Base-by-base conservation (phyloP, 1,140 invertebrate genomes). In the Conus betulinus region DNA sequence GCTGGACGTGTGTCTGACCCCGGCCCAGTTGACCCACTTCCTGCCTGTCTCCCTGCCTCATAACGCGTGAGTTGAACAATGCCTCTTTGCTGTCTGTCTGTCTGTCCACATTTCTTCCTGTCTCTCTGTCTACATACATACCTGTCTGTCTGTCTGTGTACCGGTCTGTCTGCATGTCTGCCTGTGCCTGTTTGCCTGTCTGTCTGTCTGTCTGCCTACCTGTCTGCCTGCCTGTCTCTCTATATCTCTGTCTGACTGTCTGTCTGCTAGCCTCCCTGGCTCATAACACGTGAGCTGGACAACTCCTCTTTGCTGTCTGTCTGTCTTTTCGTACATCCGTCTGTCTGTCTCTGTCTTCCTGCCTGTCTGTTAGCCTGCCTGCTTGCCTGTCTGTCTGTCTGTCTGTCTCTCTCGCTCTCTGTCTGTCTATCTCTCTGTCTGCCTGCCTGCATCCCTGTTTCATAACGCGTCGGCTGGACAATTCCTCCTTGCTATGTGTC, bases 1-100 rank as follows among this genome's bases (percentile, higher is more conserved):
- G 63, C 27, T 85, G 67, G 84, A 85, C 84, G 52, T 57, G 63
- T 85, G 84, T 51, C 63, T 85, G 25, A 85, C 84, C 11, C 25
- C 60, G 3, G 39, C 51, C 5, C 84, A 85, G 84, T 13, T 74
- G 27, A 23, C 20, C 4, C 84, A 85, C 39, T 74, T 85, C 39
- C 17, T 74, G 17, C 39, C 67, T 71, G 11, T 71, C 67, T 71
- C 67, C 20, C 67, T 71, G 17, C 20, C 67, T 71, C 67, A 71
- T 23, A 85, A 67, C 17, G 7, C 27, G 84, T 85, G 11, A 85
- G 84, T 85, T 39, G 39, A 39, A 39, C 39, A 39, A 39, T 3
- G 39, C 39, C 39, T 39, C 39, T 39, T 39, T 39, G 39, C 39
- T 39, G 39, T 39, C 39, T 39, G 39, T 39, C 39, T 39, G 39